Base-by-base conservation (phyloP, 2,113 vertebrate genomes). In the Myotis yumanensis region DNA sequence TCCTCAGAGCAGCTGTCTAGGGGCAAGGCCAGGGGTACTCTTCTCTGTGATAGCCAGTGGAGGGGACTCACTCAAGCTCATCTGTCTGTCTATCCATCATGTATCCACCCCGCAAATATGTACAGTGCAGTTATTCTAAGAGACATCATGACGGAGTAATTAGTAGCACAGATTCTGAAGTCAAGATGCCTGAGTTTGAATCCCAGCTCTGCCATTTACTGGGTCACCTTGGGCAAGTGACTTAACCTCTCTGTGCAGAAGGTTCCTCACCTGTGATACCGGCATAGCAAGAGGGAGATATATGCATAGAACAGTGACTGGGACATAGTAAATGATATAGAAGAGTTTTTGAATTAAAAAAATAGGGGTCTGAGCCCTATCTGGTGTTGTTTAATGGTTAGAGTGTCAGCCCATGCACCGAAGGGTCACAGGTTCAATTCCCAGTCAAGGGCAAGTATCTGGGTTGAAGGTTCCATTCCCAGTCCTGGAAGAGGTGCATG, bases 111-210 rank as follows among this genome's bases (percentile, higher is more conserved):
- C 37, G 84, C 20, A 80, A 77, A 83, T 12, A 46, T 1, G 5
- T 37, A 75, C 30, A 51, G 16, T 54, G 2, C 85, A 43, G 6
- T 82, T 89, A 66, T 30, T 40, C 68, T 23, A 73, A 81, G 51
- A 82, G 17, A 6, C 25, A 6, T 25, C 28, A 20, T 51, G 43
- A 46, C 52, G 7, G 11, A 37, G 73, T 11, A 16, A 52, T 83
- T 87, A 87, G 85, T 40, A 62, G 28, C 32, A 79, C 15, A 77
- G 46, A 77, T 59, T 89, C 59, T 76, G 59, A 96, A 85, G 51
- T 68, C 87, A 91, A 35, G 57, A 59, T 52, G 11, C 52, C 80
- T 73, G 23, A 46, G 18, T 89, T 72, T 68, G 68, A 89, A 66
- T 82, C 51, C 46, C 37, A 76, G 30, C 59, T 77, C 52, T 77